Percentiles rank a stretch among this genome's conserved stretches.
phyloP scores from a whole-genome alignment of 2,888 invertebrate species.

The Augochlorella aurata region DNA sequence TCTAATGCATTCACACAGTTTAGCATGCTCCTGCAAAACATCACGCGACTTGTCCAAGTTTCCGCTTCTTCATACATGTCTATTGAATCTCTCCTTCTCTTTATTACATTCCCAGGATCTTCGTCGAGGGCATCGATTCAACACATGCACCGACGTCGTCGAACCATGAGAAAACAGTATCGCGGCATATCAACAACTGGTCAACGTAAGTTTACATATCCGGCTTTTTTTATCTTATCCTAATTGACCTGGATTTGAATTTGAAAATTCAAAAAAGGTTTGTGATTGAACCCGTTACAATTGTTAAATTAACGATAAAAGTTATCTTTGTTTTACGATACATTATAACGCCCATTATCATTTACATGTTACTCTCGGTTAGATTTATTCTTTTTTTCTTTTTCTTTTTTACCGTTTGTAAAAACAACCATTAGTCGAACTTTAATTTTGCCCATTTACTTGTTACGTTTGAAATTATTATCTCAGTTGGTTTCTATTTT shows the following conservation, averaged over 20 bases:
- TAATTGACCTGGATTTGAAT: slow-evolving; percentile 56
- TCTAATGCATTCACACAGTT: slow-evolving; percentile 97
- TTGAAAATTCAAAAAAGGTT: slow-evolving; percentile 43
- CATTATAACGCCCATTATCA: slow-evolving; percentile 7
- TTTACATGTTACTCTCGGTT: no score
- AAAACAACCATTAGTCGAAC: slow-evolving; percentile 56
- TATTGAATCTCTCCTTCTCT: slow-evolving; percentile 60
- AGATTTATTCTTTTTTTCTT: no score
- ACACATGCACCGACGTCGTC: slow-evolving; percentile 62
- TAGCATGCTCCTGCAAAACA: slow-evolving; percentile 93
- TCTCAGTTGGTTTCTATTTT: no score
- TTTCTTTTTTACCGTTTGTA: background rate
- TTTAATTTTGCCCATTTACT: slow-evolving; percentile 34
- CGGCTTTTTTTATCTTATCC: slow-evolving; percentile 35
- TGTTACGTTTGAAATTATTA: background rate
- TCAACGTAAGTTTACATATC: slow-evolving; percentile 39
- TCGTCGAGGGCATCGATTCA: slow-evolving; percentile 58
- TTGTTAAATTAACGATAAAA: slow-evolving; percentile 2
- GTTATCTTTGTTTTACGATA: slow-evolving; percentile 23
- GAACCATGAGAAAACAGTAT: slow-evolving; percentile 45
- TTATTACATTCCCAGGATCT: slow-evolving; percentile 55
- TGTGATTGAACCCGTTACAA: slow-evolving; percentile 8
- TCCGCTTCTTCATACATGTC: slow-evolving; percentile 67
- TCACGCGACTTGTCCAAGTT: slow-evolving; percentile 80
- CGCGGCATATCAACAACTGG: slow-evolving; percentile 39